Base-by-base conservation (phyloP, 2,888 invertebrate genomes). In the Yponomeuta sedellus region DNA sequence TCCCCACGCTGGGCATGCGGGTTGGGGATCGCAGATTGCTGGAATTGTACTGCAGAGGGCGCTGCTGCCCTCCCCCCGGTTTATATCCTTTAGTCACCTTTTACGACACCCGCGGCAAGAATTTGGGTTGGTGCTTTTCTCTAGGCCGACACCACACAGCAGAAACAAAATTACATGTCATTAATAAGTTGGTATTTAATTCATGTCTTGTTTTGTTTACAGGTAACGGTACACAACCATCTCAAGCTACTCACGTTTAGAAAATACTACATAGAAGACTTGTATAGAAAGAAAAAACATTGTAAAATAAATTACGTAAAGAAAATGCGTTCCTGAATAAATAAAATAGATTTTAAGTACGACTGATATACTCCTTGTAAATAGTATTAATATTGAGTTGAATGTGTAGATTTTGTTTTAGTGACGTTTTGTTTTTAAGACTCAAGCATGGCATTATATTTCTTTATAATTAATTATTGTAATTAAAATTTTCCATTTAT, bases 221-320 rank as follows among this genome's bases (percentile, higher is more conserved):
- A 89, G 89, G 88, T 82, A 87, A 81, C 70, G 78, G 81, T 66
- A 80, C 74, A 66, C 83, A 81, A 70, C 77, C 85, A n/a, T 74
- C 85, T 2, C 88, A 86, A 71, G 89, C 81, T 39, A 89, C 88
- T 66, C 88, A 88, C 71, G 89, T 89, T 71, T 89, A 87, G 77
- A 74, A 67, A 72, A 72, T 69, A 34, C 34, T 65, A 61, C 64
- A 66, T 64, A 68, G 68, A 66, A 73, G 70, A 69, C 70, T 76
- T 72, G 78, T 78, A 71, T 77, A 73, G n/a, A n/a, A n/a, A n/a
- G n/a, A n/a, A n/a, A 73, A 69, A 66, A 69, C 34, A 25, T 40
- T 59, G 59, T 59, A 59, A 66, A 66, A 70, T 59, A 59, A 25
- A 25, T 59, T 59, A 22, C 67, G 82, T 77, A 81, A 81, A 78